Evolutionary conservation across 1,140 invertebrate genomes (phyloP), one percentile per base, ranked within the genome.

Genomic region (Anastrepha obliqua): DNA sequence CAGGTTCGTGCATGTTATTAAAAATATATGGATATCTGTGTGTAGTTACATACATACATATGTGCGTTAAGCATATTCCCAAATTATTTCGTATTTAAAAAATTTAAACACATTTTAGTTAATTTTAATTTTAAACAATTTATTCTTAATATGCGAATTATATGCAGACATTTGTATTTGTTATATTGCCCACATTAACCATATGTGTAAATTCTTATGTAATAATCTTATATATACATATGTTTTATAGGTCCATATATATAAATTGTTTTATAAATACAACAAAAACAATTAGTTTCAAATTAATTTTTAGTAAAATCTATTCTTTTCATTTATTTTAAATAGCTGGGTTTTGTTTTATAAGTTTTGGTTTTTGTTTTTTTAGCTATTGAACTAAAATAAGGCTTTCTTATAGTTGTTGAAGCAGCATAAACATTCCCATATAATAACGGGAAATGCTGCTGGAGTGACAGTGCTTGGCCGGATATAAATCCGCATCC

Each of bases 181-280:
- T 74, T 74, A 15, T 74, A 44, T 74, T 74, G 15, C 17, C 67
- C 4, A 44, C 17, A 17, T 55, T 55, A 55, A 55, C 51, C 42
- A 74, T 47, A 47, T 74, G 42, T 74, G 44, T 44, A n/a, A 17
- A 74, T 15, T 62, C 4, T 62, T 70, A 70, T 15, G 44, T 39
- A 17, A 74, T 44, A 44, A 29, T 29, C 1, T 29, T 70, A 15
- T 55, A 29, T 8, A 70, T 70, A 74, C 42, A 8, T 70, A 44
- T 70, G 15, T 15, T 47, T 13, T 74, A 42, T 74, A 74, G 13
- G 42, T 74, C 44, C 42, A 39, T 29, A 67, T 42, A 67, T 67
- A 13, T 39, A 74, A 74, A 74, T 74, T 74, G n/a, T 74, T 47
- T 47, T 47, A 74, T 74, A 74, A 74, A 74, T 47, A 74, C 15